Evolutionary conservation across 2,888 invertebrate genomes (phyloP), one percentile per base, ranked within the genome.

Genomic region (Nomada ferruginata): DNA sequence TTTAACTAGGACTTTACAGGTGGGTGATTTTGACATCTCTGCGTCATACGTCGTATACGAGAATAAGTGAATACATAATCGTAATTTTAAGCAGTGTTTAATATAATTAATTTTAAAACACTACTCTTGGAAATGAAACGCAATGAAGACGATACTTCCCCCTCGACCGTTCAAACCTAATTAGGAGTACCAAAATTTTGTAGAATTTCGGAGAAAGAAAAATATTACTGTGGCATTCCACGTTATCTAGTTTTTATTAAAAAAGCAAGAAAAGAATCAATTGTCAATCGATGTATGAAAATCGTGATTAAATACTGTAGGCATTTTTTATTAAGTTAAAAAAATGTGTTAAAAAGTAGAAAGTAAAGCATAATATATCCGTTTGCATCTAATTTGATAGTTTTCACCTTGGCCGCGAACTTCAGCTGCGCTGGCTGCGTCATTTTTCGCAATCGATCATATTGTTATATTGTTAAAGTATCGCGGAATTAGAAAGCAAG

Each of bases 381-480:
- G 13, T n/a, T 55, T 42, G 44, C 23, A 59, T 50, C 52, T 52
- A 50, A 72, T 29, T 73, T 36, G 63, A 55, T 50, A 65, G 53
- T 52, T 44, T 66, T 75, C 60, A 50, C 69, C 72, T 83, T 82
- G 74, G 70, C 76, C 76, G 71, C 79, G 72, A 76, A 84, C 76
- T 72, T 79, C 66, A 47, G 79, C 20, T 29, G 52, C 53, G 69
- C 61, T 68, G 23, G 63, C 75, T 18, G 53, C 73, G 84, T 86
- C 84, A 85, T 87, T 91, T 89, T 84, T 82, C 83, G 76, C 85
- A 88, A 91, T 91, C 91, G 86, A 90, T 90, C 88, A 85, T 82
- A 85, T 90, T 90, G 90, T 89, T 83, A 80, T 79, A 76, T 72
- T 11, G 26, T 59, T 13, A 11, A 53, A 29, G 42, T 50, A 61